Evolutionary conservation across 2,113 vertebrate species (phyloP).

Genomic region (Trogon surrucura): DNA sequence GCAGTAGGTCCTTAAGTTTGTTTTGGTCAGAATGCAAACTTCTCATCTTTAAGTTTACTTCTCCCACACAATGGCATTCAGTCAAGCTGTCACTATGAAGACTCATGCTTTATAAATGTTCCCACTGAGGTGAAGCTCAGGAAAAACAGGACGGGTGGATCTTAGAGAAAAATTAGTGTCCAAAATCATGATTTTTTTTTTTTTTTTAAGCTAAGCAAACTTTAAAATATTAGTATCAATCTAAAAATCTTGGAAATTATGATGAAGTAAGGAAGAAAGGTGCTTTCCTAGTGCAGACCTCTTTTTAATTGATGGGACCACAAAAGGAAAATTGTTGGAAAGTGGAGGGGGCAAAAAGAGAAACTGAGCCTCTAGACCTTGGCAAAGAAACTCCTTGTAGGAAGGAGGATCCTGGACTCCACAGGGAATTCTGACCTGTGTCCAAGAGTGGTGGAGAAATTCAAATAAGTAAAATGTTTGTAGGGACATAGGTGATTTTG

Average conservation of each 20-base stretch:
- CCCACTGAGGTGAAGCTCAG: neutral
- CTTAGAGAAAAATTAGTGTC: neutral
- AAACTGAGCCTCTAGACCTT: neutral
- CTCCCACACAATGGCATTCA: neutral
- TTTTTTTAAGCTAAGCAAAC: neutral
- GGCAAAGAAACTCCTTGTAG: rapidly evolving
- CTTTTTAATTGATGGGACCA: neutral
- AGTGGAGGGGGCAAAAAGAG: neutral
- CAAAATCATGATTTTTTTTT: neutral
- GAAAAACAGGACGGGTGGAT: neutral
- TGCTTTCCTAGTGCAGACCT: neutral
- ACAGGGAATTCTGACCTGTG: neutral
- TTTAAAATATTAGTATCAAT: neutral
- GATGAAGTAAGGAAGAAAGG: neutral
- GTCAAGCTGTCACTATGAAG: neutral
- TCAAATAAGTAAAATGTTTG: neutral
- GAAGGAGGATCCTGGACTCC: neutral
- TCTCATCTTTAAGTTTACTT: neutral
- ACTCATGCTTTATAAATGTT: neutral
- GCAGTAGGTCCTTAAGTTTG: neutral
- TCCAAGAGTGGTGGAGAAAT: neutral
- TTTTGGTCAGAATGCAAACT: neutral
- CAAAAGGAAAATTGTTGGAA: neutral
- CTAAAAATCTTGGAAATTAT: neutral
- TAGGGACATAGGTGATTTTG: neutral